Evolutionary conservation across 1,140 invertebrate species (phyloP), one percentile per base, ranked within the genome.

Genomic region (Pseudomyrmex gracilis): DNA sequence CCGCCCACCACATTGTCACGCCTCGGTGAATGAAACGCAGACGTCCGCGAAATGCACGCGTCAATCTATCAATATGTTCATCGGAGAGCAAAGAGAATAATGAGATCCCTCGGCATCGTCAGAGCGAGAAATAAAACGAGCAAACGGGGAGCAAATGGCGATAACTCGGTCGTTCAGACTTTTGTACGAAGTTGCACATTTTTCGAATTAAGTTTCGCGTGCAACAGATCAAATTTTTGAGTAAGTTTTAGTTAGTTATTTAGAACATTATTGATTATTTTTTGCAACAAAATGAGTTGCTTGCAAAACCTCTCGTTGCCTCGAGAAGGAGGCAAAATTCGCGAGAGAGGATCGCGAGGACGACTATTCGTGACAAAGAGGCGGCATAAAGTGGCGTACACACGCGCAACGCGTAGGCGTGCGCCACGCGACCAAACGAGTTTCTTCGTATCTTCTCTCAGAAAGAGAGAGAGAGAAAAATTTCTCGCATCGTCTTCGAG

Each of bases 341-440:
- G 34, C 34, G 77, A 88, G 74, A 88, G 74, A 83, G 77, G 82
- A 83, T 84, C 49, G 83, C 86, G 58, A 85, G 76, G 10, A 60
- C 17, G 70, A 68, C 17, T 70, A 68, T 77, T 60, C 71, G 43
- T 49, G 34, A 34, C 43, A 80, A 60, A 71, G 78, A 60, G 61
- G 66, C 70, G 83, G 60, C 57, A 73, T 83, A 84, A 83, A 82
- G 85, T 86, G 85, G 76, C 84, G 57, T 87, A 64, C 68, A 84
- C 83, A 84, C 89, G 89, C 87, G 83, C 84, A 87, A 90, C 57
- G 92, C 90, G 92, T 92, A 87, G 92, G 92, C 88, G 90, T 70
- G 66, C 61, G 90, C 91, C 92, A 92, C 92, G 92, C 91, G 91
- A 92, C 92, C 85, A 71, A 89, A 92, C 91, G 90, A 89, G 92